Percentiles rank a stretch among this genome's conserved stretches.
Evolutionary conservation across 2,888 invertebrate genomes (phyloP).

Genomic region (Lacanobia oleracea): DNA sequence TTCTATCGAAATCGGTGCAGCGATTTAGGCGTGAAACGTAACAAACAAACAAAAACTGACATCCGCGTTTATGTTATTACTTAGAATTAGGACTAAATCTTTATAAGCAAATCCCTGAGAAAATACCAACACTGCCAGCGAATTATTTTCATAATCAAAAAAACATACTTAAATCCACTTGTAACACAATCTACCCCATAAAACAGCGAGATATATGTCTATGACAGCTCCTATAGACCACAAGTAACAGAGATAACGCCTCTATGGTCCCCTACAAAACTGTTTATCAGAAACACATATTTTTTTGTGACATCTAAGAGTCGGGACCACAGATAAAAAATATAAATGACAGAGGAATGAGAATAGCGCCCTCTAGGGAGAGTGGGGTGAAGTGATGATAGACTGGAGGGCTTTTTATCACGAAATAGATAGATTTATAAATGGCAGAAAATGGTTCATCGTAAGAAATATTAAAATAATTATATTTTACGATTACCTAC

Average conservation of each 20-base stretch:
- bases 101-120: neutral
- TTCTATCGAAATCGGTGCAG: no score
- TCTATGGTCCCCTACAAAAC: conserved; percentile 32
- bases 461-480: neutral
- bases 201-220: conserved; percentile 38
- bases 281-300: conserved; percentile 58
- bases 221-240: conserved; percentile 49
- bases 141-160: conserved; percentile 8
- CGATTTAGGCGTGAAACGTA: no score
- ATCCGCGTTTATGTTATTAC: no score
- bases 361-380: conserved; percentile 54
- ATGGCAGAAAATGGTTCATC: neutral
- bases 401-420: conserved; percentile 31
- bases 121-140: neutral
- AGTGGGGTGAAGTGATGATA: conserved; percentile 45
- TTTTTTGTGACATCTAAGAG: conserved; percentile 56
- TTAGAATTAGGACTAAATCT: no score
- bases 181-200: conserved; percentile 45
- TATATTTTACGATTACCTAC: no score
- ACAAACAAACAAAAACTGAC: no score
- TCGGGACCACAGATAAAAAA: conserved; percentile 64
- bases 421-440: conserved; percentile 2
- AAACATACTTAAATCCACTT: neutral
- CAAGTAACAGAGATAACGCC: conserved; percentile 56
- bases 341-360: conserved; percentile 57